Percentiles rank a stretch among this genome's conserved stretches.
Evolutionary conservation across 2,888 invertebrate genomes (phyloP).

Genomic region (Heliconius erato): DNA sequence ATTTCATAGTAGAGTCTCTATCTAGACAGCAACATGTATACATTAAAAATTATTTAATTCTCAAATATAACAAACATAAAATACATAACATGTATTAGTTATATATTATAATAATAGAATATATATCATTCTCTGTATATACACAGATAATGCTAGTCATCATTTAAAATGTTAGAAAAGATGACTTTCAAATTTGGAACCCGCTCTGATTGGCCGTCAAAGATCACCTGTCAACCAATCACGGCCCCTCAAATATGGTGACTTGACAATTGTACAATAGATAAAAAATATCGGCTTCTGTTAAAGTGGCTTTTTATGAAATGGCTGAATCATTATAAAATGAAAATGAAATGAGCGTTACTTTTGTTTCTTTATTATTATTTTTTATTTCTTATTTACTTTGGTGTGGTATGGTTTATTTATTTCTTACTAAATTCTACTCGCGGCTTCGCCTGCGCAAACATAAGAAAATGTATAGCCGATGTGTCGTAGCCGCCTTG

Average conservation of each 20-base stretch:
- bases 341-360: slow-evolving; percentile 18
- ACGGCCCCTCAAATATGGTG: slow-evolving; percentile 83
- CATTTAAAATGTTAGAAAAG: slow-evolving; percentile 79
- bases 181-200: slow-evolving; percentile 82
- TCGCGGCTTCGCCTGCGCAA: too few relatives aligned
- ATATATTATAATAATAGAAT: slow-evolving; percentile 50
- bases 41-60: too few relatives aligned
- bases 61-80: background rate
- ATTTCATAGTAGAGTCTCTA: too few relatives aligned
- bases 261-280: slow-evolving; percentile 77
- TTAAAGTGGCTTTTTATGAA: slow-evolving; percentile 77
- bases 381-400: slow-evolving; percentile 3
- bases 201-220: slow-evolving; percentile 84
- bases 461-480: too few relatives aligned
- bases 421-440: background rate
- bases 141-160: slow-evolving; percentile 63
- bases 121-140: slow-evolving; percentile 45
- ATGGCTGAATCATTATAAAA: slow-evolving; percentile 27
- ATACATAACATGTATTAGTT: slow-evolving; percentile 30
- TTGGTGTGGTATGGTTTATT: background rate
- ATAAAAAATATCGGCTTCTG: slow-evolving; percentile 78
- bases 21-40: background rate
- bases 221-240: slow-evolving; percentile 78
- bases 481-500: too few relatives aligned
- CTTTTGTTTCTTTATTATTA: slow-evolving; percentile 6